These are phyloP conservation scores for Sinocyclocheilus grahami DNA, from an alignment of 2,113 vertebrate genomes.

Conservation along the genomic window DNA sequence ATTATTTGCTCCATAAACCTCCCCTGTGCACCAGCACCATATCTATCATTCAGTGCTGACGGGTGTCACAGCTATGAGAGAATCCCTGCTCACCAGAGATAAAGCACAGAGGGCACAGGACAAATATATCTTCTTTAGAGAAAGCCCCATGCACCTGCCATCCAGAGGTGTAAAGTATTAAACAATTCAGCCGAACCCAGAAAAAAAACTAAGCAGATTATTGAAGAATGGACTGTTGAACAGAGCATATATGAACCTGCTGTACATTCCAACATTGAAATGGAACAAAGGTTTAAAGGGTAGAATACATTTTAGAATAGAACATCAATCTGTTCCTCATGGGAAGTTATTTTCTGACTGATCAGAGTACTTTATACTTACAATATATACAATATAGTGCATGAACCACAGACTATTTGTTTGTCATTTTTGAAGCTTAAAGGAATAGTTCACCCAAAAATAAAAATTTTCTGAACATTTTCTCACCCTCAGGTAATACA, in stretches of 20 bases:
- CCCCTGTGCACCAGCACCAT: slow-evolving; percentile 20
- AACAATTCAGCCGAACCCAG: slow-evolving; percentile 21
- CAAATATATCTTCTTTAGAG: slow-evolving; percentile 42
- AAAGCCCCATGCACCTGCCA: slow-evolving; percentile 32
- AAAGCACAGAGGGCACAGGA: slow-evolving; percentile 29
- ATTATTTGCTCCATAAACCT: slow-evolving; percentile 47
- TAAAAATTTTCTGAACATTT: too few species aligned
- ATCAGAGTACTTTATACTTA: neutral
- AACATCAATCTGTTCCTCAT: neutral
- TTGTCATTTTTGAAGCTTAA: too few species aligned
- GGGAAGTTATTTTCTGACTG: neutral
- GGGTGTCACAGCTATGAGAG: slow-evolving; percentile 30
- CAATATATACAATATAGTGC: too few species aligned
- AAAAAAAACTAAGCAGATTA: slow-evolving; percentile 31
- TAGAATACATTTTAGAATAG: neutral
- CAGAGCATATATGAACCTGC: neutral
- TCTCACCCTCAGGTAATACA: too few species aligned
- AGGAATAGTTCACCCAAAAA: too few species aligned
- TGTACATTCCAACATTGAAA: neutral
- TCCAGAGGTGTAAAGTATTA: slow-evolving; percentile 38
- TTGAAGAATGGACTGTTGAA: neutral
- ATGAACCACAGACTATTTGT: too few species aligned
- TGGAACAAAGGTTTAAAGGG: neutral
- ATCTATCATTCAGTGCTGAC: slow-evolving; percentile 36
- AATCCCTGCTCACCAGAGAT: slow-evolving; percentile 40